Base-by-base conservation (phyloP, 2,797 vertebrate species). In the Hozukius guyotensis region DNA sequence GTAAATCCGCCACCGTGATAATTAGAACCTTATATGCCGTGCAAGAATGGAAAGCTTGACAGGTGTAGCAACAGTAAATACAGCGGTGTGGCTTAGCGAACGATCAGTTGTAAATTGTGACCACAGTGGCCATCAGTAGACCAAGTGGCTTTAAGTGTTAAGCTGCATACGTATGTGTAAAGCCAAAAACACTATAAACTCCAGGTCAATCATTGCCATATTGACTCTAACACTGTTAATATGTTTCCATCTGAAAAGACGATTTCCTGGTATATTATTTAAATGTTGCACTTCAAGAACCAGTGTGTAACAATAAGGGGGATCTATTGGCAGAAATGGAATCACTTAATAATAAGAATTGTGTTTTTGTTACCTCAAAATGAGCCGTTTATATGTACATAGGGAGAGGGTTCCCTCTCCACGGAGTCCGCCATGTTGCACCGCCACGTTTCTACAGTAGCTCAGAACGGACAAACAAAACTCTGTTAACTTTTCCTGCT, bases 261-360 rank as follows among this genome's bases (percentile, higher is more conserved):
- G 8, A 18, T 24, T 81, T 71, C 22, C 42, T 31, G 24, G 42
- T 36, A 38, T 49, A 62, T 56, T 38, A 27, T 18, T 67, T 70
- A 3, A 24, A 56, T 59, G 13, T 49, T 64, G 13, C 4, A 56
- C 10, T 14, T 46, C 20, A 14, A 20, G 46, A 18, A 49, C 46
- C 46, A 49, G 18, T 49, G 42, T 46, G 42, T 46, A 46, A 46
- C 16, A 46, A 46, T 42, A 16, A 18, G 38, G 42, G 14, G 42
- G 42, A 46, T 18, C 42, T 46, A 18, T 46, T 46, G 42, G 42
- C 42, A 46, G 6, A 46, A 46, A 46, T 46, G 42, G 14, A 46
- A 18, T 46, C 42, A 46, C 16, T 7, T 46, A 16, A 46, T 46
- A 46, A 46, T 46, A 46, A 18, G 42, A 46, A 46, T 46, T 6